A percentile compares a stretch with the other conserved stretches of the same genome.
Conservation (phyloP, 2,888 invertebrate species). For the Plusia festucae region DNA sequence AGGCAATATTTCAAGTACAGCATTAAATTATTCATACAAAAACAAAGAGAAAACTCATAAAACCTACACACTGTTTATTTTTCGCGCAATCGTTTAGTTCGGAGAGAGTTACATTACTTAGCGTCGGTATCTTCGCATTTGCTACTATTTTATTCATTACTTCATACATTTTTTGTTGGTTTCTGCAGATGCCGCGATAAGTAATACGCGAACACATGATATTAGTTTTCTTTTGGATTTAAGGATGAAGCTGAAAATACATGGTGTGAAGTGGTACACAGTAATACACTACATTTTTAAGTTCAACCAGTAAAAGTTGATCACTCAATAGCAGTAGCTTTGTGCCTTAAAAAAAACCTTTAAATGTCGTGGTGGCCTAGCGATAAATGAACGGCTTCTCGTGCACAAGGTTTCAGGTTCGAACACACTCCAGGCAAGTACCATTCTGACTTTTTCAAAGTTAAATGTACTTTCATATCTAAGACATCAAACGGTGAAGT, state of each 20-base stretch:
- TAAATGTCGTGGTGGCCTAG: too few species aligned
- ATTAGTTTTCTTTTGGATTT: neutral
- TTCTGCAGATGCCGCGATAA: constrained; percentile 15
- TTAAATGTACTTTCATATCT: too few species aligned
- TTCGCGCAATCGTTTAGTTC: constrained; percentile 32
- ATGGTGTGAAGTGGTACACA: neutral
- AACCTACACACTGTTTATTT: constrained; percentile 22
- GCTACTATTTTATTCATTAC: constrained; percentile 38
- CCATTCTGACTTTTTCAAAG: too few species aligned
- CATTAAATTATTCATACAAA: constrained; percentile 12
- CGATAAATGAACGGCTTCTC: too few species aligned
- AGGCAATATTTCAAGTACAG: neutral
- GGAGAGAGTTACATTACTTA: constrained; percentile 25
- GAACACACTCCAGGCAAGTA: too few species aligned
- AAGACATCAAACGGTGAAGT: too few species aligned
- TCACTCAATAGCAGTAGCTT: too few species aligned
- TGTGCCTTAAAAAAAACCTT: too few species aligned
- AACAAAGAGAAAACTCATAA: constrained; percentile 6
- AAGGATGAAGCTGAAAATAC: neutral
- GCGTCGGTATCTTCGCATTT: constrained; percentile 10
- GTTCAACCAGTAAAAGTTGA: too few species aligned
- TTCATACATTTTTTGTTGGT: constrained; percentile 28
- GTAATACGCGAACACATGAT: constrained; percentile 9
- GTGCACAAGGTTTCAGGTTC: too few species aligned
- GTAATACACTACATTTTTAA: too few species aligned